Evolutionary conservation across 1,140 invertebrate species (phyloP).

Genomic region (Rhysida immarginata): DNA sequence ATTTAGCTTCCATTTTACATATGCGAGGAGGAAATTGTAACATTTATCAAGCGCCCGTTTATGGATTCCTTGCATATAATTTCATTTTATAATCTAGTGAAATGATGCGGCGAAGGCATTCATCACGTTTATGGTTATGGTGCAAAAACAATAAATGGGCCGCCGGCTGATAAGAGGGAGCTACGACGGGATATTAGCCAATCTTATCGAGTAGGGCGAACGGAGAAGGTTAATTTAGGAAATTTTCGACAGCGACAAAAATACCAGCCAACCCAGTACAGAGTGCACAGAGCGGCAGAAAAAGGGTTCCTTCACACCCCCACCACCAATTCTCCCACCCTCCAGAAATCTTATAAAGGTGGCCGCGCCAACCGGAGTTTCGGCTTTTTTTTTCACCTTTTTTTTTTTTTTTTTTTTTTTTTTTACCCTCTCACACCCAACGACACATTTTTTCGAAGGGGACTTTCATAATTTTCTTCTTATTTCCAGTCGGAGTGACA

Average conservation of each 20-base stretch:
- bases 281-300: too few relatives aligned
- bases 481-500: too few relatives aligned
- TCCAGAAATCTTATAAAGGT: too few relatives aligned
- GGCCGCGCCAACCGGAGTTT: too few relatives aligned
- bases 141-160: constrained; percentile 6
- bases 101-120: constrained; percentile 5
- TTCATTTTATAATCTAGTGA: constrained; percentile 9
- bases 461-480: too few relatives aligned
- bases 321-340: too few relatives aligned
- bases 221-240: too few relatives aligned
- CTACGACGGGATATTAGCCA: not conserved
- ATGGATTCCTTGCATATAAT: constrained; percentile 8
- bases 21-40: constrained; percentile 9
- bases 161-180: constrained; percentile 4
- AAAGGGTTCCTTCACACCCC: too few relatives aligned
- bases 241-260: not conserved
- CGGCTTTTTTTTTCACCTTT: too few relatives aligned
- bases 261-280: not conserved
- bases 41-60: constrained; percentile 5
- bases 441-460: too few relatives aligned
- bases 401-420: too few relatives aligned
- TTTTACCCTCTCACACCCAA: too few relatives aligned
- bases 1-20: constrained; percentile 9
- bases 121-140: constrained; percentile 8
- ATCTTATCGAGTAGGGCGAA: not conserved